Base-by-base conservation (phyloP, 2,888 invertebrate genomes). In the Mimas tiliae region DNA sequence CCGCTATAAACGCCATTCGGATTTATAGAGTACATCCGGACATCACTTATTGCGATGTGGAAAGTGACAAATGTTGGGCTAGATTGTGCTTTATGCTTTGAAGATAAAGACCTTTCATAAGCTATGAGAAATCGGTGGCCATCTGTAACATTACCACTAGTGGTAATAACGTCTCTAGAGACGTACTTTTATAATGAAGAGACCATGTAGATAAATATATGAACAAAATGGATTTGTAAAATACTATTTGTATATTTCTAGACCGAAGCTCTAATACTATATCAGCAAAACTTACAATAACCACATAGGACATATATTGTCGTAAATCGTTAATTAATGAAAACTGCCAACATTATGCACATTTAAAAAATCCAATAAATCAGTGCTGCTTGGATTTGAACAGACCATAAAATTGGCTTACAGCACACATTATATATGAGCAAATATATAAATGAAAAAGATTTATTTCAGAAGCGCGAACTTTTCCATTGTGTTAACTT, bases 401-500 rank as follows among this genome's bases (percentile, higher is more conserved):
- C 72, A 63, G 62, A 66, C 65, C 68, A 67, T 70, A 69, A 77
- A 77, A 76, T 70, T 69, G 70, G 69, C 33, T 47, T 47, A 66
- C 58, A 68, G 65, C 66, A 66, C 69, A 69, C 74, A 74, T 68
- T 74, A 78, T 74, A 75, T 72, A 78, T 72, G 74, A 72, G 77
- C 69, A 78, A 79, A 81, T 85, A 82, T n/a, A 82, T 85, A 87
- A 87, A 87, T 85, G 82, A 80, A 81, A n/a, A 81, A 82, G 81
- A 86, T 87, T 86, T 85, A 88, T 88, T 85, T 84, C 73, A 72
- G 75, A 77, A 81, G 74, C 80, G 77, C 75, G 69, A 85, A 86
- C 84, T 88, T 88, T 88, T 82, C 84, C 88, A 86, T 86, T 87
- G 86, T 88, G 84, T 85, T 85, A 88, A 89, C 86, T 87, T 89